A percentile compares a stretch with the other conserved stretches of the same genome.
Evolutionary conservation across 2,113 vertebrate genomes (phyloP).

Genomic region (Nycticryphes semicollaris): DNA sequence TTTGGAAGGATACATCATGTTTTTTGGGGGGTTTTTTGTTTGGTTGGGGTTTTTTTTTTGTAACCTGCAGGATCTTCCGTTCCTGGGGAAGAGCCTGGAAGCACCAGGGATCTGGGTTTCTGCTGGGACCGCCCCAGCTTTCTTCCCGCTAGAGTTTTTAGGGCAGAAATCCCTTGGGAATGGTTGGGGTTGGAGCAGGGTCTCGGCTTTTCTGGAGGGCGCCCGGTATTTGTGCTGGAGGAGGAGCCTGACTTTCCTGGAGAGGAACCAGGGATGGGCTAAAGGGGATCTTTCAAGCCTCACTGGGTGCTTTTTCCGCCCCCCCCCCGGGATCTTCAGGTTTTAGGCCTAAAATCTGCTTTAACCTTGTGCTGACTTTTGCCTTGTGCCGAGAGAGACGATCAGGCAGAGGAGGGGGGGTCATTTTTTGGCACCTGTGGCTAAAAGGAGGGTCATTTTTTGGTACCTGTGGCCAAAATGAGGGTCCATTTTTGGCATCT

Average conservation of each 20-base stretch:
- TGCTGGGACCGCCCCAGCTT: neutral
- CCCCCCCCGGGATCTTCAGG: neutral
- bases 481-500: too few species aligned
- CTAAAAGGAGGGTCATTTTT: too few species aligned
- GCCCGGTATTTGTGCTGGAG: neutral
- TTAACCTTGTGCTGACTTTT: neutral
- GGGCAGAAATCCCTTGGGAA: rapidly evolving
- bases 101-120: neutral
- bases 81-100: neutral
- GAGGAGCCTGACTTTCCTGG: neutral
- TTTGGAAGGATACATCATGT: neutral
- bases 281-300: neutral
- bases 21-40: neutral
- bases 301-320: neutral
- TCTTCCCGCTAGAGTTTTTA: neutral
- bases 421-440: too few species aligned
- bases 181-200: rapidly evolving
- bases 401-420: neutral
- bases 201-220: neutral
- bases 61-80: neutral
- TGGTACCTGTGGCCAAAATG: too few species aligned
- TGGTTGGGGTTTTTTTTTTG: neutral
- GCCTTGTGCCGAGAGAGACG: neutral
- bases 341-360: neutral
- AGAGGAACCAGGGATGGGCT: neutral